Conservation (phyloP, 2,888 invertebrate genomes). For the Prenolepis imparis region DNA sequence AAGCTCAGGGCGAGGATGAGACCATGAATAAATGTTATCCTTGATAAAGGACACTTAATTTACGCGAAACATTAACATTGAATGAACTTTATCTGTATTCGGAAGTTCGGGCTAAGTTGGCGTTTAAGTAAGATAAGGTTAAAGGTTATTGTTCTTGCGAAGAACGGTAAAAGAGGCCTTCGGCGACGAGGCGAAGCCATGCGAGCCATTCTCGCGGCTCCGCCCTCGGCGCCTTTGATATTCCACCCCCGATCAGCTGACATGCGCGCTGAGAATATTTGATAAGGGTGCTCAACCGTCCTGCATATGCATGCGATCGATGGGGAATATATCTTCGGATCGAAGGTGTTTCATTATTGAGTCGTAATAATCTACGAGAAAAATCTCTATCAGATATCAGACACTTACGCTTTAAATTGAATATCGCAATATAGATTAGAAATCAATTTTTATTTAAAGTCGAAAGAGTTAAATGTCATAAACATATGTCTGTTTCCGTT, state of each 20-base stretch:
- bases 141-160: slow-evolving; percentile 77
- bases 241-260: slow-evolving; percentile 73
- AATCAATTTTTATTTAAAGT: background rate
- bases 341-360: slow-evolving; percentile 42
- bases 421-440: background rate
- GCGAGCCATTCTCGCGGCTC: slow-evolving; percentile 68
- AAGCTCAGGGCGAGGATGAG: slow-evolving; percentile 12
- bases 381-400: background rate
- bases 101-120: slow-evolving; percentile 70
- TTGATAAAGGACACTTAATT: slow-evolving; percentile 63
- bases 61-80: slow-evolving; percentile 69
- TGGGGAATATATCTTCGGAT: slow-evolving; percentile 33
- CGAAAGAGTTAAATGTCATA: background rate
- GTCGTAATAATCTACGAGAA: slow-evolving; percentile 14
- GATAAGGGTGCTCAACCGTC: slow-evolving; percentile 72
- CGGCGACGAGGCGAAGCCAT: slow-evolving; percentile 72
- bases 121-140: slow-evolving; percentile 76
- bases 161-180: slow-evolving; percentile 67
- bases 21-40: slow-evolving; percentile 52
- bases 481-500: background rate
- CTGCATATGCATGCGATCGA: slow-evolving; percentile 53
- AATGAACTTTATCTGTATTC: slow-evolving; percentile 72
- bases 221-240: slow-evolving; percentile 70
- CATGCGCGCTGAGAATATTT: slow-evolving; percentile 72
- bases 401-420: background rate